phyloP scores from a whole-genome alignment of 2,888 invertebrate genomes.

The Hemithea aestivaria region DNA sequence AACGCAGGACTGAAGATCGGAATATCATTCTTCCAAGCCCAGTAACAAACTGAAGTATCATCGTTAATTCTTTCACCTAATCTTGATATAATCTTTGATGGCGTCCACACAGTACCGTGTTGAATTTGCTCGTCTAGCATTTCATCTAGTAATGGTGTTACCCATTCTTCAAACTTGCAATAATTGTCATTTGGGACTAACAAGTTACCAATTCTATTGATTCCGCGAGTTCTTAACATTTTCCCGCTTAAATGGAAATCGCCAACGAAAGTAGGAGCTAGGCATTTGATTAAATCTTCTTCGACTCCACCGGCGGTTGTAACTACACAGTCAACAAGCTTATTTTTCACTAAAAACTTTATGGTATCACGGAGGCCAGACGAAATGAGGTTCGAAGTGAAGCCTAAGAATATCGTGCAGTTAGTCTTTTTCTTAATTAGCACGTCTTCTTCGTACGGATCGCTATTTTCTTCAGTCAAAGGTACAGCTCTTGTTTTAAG shows the following conservation, averaged over 20 bases:
- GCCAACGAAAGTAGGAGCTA: conserved; percentile 96
- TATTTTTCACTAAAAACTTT: conserved; percentile 81
- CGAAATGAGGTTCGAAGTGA: conserved; percentile 98
- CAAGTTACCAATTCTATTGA: conserved; percentile 93
- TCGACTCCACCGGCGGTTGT: conserved; percentile 99
- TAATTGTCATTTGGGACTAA: conserved; percentile 99
- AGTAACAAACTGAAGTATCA: conserved; percentile 95
- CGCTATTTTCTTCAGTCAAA: conserved; percentile 82
- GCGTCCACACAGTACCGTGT: conserved; percentile 90
- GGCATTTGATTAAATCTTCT: conserved; percentile 99
- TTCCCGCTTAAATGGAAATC: conserved; percentile 92
- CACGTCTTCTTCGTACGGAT: conserved; percentile 86
- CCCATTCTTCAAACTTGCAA: conserved; percentile 98
- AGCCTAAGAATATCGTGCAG: conserved; percentile 98
- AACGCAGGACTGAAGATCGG: conserved; percentile 98
- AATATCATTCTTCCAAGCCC: conserved; percentile 97
- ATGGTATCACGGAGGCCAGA: conserved; percentile 96
- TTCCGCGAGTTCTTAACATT: conserved; percentile 88
- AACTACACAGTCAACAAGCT: conserved; percentile 96
- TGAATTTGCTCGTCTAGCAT: conserved; percentile 93
- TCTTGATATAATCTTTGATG: conserved; percentile 79
- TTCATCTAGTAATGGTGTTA: conserved; percentile 94
- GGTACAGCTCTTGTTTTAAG: conserved; percentile 85
- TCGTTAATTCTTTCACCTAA: conserved; percentile 95
- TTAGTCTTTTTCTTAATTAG: conserved; percentile 87